Evolutionary conservation across 2,113 vertebrate genomes (phyloP).

Genomic region (Petroica traversi): DNA sequence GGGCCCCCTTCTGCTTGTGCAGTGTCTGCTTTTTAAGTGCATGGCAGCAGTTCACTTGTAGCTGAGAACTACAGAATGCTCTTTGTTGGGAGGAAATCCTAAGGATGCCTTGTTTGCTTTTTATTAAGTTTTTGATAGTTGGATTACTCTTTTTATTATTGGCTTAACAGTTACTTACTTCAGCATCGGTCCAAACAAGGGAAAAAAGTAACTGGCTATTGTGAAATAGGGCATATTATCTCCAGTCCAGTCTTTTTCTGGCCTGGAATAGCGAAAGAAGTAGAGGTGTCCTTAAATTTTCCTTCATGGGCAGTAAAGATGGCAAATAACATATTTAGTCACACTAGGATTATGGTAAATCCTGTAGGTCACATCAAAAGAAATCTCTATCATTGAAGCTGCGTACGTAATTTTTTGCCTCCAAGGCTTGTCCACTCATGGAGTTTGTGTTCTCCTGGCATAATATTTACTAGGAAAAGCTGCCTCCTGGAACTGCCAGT

Average conservation of each 20-base stretch:
- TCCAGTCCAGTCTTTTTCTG: not conserved
- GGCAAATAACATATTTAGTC: not conserved
- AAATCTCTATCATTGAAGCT: not conserved
- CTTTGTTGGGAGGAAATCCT: not conserved
- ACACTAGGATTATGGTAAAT: slow-evolving; percentile 11
- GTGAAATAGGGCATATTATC: not conserved
- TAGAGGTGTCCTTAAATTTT: not conserved
- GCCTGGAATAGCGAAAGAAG: not conserved
- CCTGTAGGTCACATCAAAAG: not conserved
- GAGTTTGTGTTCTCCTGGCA: not conserved
- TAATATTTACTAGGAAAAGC: not conserved
- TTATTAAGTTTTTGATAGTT: not conserved
- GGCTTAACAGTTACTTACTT: not conserved
- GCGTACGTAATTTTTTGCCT: not conserved
- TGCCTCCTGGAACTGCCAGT: not conserved
- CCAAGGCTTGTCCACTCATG: not conserved
- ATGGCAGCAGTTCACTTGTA: not conserved
- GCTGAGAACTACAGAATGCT: not conserved
- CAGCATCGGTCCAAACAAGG: not conserved
- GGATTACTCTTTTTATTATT: not conserved
- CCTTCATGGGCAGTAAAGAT: not conserved
- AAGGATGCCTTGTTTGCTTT: not conserved
- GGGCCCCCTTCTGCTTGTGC: not conserved
- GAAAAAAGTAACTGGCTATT: not conserved
- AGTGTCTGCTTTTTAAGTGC: not conserved